Base-by-base conservation (phyloP, 35 echinoderm and acorn worm species). In the Lytechinus pictus region DNA sequence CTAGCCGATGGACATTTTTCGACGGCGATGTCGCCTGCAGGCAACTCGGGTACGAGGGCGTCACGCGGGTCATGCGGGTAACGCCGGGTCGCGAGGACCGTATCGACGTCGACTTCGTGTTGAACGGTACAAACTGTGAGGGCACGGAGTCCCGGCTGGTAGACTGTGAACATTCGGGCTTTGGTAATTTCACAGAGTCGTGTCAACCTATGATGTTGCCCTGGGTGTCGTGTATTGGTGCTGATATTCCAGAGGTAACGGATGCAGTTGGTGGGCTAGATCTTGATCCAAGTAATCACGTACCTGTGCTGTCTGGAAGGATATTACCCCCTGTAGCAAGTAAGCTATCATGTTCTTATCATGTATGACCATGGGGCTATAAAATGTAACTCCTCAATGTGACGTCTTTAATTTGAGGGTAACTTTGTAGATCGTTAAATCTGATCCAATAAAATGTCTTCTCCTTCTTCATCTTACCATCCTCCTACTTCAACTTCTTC, bases 1-100 rank as follows among this genome's bases (percentile, higher is more conserved):
- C 94, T 19, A 55, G 19, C 28, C 60, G 57, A 7, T 96, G 96
- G 96, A 95, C 86, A 13, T 9, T 54, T 14, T 33, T 10, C 9
- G 94, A 94, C 33, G 96, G 93, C 27, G 53, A 95, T 52, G 87
- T 90, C 6, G 94, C 87, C 13, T 95, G 96, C 94, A 57, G 94
- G 52, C 94, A 96, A 52, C 88, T 96, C 8, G 94, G 96, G 4
- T 90, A 96, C 91, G 91, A 92, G 12, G 96, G 94, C 27, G 89
- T 93, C 8, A 93, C 92, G 54, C 52, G 92, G 6, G 92, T 57
- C 53, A 57, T 93, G 92, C 52, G 92, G 55, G 92, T 93, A 6
- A 55, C 92, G 92, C 92, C 92, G 14, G 92, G 92, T 19, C 13
- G 55, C 92, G 92, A 93, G 11, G 55, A 93, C 27, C 88, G 28